A percentile compares a stretch with the other conserved stretches of the same genome.
Evolutionary conservation across 2,797 vertebrate genomes (phyloP).

Genomic region (Ctenosaura bakeri): DNA sequence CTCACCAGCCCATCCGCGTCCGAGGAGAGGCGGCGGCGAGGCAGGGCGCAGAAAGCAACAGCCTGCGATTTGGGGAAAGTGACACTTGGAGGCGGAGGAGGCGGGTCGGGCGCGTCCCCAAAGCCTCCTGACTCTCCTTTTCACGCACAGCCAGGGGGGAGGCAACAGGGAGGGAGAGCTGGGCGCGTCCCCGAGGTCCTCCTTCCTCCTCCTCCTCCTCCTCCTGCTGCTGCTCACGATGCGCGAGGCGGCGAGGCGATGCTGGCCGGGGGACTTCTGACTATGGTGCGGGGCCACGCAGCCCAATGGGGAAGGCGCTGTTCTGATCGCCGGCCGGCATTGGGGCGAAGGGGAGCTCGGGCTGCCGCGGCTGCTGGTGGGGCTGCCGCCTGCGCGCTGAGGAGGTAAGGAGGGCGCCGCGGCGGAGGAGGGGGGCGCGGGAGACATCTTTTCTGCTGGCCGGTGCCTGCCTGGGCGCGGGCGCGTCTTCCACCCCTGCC

Average conservation of each 20-base stretch:
- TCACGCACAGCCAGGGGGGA: too few species aligned
- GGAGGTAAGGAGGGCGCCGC: too few species aligned
- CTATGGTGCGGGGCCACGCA: constrained; percentile 20
- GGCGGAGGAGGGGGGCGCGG: not conserved
- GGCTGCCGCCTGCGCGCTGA: not conserved
- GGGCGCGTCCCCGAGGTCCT: not conserved
- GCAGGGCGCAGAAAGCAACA: not conserved
- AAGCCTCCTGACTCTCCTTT: too few species aligned
- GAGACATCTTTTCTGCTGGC: not conserved
- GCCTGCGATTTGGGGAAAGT: not conserved
- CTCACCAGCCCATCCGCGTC: too few species aligned
- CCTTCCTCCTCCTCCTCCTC: not conserved
- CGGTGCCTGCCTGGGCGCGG: too few species aligned
- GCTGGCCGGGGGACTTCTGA: constrained; percentile 12
- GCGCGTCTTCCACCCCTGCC: not conserved
- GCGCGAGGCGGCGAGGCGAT: not conserved
- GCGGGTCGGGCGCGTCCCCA: too few species aligned
- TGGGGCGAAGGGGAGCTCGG: constrained; percentile 17
- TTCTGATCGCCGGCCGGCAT: constrained; percentile 30
- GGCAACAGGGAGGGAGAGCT: not conserved
- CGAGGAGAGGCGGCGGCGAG: not conserved
- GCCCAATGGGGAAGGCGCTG: not conserved
- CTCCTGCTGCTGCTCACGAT: not conserved
- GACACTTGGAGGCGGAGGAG: not conserved
- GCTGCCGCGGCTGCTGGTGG: not conserved